Evolutionary conservation across 1,140 invertebrate species (phyloP), one percentile per base, ranked within the genome.

Genomic region (Drosophila cardini): DNA sequence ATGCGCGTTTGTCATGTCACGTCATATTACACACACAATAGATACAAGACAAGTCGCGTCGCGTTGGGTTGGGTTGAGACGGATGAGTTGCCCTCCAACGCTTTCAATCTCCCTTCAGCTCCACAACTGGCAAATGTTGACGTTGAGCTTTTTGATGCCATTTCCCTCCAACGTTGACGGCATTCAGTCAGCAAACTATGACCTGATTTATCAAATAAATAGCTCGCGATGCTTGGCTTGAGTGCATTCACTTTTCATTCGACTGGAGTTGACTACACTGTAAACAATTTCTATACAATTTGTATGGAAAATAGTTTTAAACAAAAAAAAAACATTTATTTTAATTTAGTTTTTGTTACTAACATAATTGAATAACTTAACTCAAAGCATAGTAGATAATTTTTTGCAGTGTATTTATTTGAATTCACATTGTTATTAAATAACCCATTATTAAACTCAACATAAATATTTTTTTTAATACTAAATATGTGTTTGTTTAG

Each of bases 171-270:
- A 60, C 34, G 53, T 45, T 61, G 70, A 58, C 57, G 57, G 71
- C 64, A 53, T 43, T 70, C 72, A 84, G 75, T 85, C 82, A 85
- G 80, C 76, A 76, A 26, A 87, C 62, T 86, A 73, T 87, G 83
- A 87, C 83, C 83, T 87, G 83, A 87, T 87, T 87, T 87, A 89
- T 83, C 78, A 86, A 82, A 86, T 87, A 86, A 86, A 87, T 79
- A 81, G 83, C 80, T 76, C 61, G 70, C 78, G 52, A 57, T 38
- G 63, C 63, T 72, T 52, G 72, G 57, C 72, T 65, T 87, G 82
- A 83, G 79, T 87, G 79, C 84, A 87, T 83, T 89, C 79, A 80
- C 84, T 87, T 80, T 87, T 89, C 79, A 80, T 74, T 77, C 63
- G 73, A 36, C 42, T 68, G 16, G 16, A 56, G 30, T 30, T 72